Percentiles rank a stretch among this genome's conserved stretches.
phyloP scores from a whole-genome alignment of 1,140 invertebrate species.

The Halictus rubicundus region DNA sequence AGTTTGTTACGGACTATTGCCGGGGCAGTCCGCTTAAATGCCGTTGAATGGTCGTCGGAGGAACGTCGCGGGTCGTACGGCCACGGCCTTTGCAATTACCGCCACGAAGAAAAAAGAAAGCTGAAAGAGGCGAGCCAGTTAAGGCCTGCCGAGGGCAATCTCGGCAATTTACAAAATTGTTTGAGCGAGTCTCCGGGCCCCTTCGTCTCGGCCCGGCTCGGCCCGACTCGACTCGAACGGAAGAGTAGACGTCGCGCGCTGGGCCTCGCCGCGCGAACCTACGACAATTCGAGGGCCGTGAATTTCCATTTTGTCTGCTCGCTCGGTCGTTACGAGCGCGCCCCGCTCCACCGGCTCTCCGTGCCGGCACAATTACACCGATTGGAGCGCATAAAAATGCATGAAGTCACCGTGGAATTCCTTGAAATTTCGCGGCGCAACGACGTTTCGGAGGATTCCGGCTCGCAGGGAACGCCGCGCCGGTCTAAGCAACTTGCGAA shows the following conservation, averaged over 20 bases:
- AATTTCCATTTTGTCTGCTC: constrained; percentile 63
- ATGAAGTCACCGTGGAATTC: constrained; percentile 54
- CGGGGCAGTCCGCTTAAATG: constrained; percentile 21
- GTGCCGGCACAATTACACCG: constrained; percentile 54
- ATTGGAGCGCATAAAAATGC: constrained; percentile 63
- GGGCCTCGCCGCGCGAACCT: constrained; percentile 13
- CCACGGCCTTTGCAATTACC: not conserved
- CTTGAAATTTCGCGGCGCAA: constrained; percentile 37
- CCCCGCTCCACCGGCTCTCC: not conserved
- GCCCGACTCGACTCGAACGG: too few relatives aligned
- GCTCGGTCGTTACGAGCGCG: constrained; percentile 51
- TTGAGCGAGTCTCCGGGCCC: constrained; percentile 11
- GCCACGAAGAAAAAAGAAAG: constrained; percentile 20
- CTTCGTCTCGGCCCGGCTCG: too few relatives aligned
- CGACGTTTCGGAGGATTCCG: constrained; percentile 16
- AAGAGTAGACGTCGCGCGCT: not conserved
- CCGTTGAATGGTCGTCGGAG: constrained; percentile 21
- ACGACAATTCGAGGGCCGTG: constrained; percentile 51
- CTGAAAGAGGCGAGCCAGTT: constrained; percentile 17
- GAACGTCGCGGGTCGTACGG: constrained; percentile 12
- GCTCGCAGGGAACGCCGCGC: not conserved
- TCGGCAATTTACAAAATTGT: constrained; percentile 58
- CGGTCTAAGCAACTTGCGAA: constrained; percentile 33
- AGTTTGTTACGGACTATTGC: constrained; percentile 29
- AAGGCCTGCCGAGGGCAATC: constrained; percentile 26